Conservation (phyloP, 1,140 invertebrate species). For the Bombyx mori region DNA sequence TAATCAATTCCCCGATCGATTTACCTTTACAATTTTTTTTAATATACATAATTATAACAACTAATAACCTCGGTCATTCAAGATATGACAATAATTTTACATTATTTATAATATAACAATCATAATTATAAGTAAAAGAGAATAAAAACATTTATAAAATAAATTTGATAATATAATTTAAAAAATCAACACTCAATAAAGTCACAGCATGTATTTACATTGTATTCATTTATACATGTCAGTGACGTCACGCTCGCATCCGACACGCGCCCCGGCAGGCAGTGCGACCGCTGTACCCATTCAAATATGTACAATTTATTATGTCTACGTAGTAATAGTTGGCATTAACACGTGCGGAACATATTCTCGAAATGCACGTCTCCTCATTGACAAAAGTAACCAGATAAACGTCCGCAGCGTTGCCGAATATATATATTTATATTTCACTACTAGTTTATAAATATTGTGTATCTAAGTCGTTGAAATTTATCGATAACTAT, state of each 20-base stretch:
- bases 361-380: neutral
- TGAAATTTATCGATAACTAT: slow-evolving; percentile 39
- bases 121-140: slow-evolving; percentile 42
- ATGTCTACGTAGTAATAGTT: slow-evolving; percentile 38
- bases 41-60: too few relatives aligned
- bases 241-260: slow-evolving; percentile 27
- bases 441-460: slow-evolving; percentile 15
- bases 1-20: slow-evolving; percentile 47
- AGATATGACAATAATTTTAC: slow-evolving; percentile 55
- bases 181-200: slow-evolving; percentile 57
- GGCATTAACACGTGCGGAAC: slow-evolving; percentile 31
- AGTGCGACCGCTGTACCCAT: slow-evolving; percentile 52
- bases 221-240: slow-evolving; percentile 34
- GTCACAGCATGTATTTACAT: slow-evolving; percentile 55
- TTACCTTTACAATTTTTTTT: too few relatives aligned
- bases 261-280: slow-evolving; percentile 29
- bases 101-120: slow-evolving; percentile 45
- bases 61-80: slow-evolving; percentile 45
- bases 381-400: too few relatives aligned
- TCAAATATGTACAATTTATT: slow-evolving; percentile 16
- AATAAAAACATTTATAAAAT: slow-evolving; percentile 51
- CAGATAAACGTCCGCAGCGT: too few relatives aligned
- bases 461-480: slow-evolving; percentile 1
- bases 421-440: neutral
- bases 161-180: slow-evolving; percentile 44